Evolutionary conservation across 2,113 vertebrate species (phyloP), one percentile per base, ranked within the genome.

Genomic region (Polyodon spathula): DNA sequence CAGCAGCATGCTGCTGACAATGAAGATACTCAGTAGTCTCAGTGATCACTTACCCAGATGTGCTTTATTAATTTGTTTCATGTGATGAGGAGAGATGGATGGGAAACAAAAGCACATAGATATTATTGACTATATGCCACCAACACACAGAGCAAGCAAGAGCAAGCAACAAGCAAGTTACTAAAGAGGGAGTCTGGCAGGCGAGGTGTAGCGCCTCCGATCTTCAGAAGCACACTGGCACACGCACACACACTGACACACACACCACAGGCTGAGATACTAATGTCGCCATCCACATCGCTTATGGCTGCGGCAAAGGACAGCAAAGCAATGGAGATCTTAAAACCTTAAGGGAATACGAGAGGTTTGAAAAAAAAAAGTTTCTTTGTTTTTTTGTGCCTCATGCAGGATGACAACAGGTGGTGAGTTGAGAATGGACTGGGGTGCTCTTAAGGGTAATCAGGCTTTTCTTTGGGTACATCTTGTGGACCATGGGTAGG

Each of bases 1-100:
- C 72, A 79, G 37, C 80, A 75, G 76, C 69, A 86, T 77, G 79
- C 86, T 81, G 81, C 82, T 85, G 85, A 92, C 90, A 90, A 82
- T 67, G 69, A 77, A 50, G 58, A 76, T 52, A 73, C 86, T 87
- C 89, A 89, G 88, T 85, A 90, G 80, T 83, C 85, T 83, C 74
- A 84, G 73, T 77, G 65, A 75, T 72, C 84, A 88, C 86, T 88
- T 87, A 88, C 85, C 85, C 83, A 66, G 81, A 72, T 79, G 79
- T 84, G 82, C 86, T 88, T 88, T 46, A 10, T 46, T 27, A 27
- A 27, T 46, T 27, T 27, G 27, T 46, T 86, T 88, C 84, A 87
- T 88, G 82, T 81, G 79, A 87, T 88, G 85, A 70, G 84, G 83
- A 83, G 80, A 85, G 83, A 83, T 67, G 79, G 75, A 84, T 87